These are phyloP conservation scores for Cephalopterus ornatus DNA, from an alignment of 2,113 vertebrate species.

Conservation along the genomic window DNA sequence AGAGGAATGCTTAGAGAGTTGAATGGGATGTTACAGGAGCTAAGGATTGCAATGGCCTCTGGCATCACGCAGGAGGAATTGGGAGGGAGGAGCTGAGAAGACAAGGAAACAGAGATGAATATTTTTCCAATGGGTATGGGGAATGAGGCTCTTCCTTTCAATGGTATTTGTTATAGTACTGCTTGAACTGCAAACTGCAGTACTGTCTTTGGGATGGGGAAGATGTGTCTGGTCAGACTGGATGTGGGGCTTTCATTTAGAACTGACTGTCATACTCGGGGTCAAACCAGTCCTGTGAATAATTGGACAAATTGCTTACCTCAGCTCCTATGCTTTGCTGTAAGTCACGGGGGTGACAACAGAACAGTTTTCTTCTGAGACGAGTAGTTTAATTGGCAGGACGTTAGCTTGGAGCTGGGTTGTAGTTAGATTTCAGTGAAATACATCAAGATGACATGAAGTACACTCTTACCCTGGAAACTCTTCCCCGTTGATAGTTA, in stretches of 20 bases:
- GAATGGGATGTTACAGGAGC: not conserved
- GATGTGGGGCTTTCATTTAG: not conserved
- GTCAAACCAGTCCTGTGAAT: not conserved
- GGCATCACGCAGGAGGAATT: not conserved
- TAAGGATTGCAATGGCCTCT: not conserved
- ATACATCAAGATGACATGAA: conserved; percentile 67
- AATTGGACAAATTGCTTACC: not conserved
- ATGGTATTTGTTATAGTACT: not conserved
- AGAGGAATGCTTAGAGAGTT: not conserved
- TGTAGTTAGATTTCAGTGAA: conserved; percentile 51
- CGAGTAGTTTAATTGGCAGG: conserved; percentile 62
- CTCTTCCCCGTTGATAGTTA: conserved; percentile 65
- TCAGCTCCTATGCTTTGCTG: not conserved
- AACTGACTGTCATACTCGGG: not conserved
- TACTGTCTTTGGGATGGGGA: not conserved
- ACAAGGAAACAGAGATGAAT: not conserved
- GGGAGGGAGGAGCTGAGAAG: not conserved
- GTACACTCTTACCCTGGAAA: conserved; percentile 72
- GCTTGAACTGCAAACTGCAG: not conserved
- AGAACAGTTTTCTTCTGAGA: not conserved
- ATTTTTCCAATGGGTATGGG: not conserved
- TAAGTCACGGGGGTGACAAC: not conserved
- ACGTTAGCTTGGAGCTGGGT: conserved; percentile 68
- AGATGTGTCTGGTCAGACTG: not conserved
- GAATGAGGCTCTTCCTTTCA: not conserved